These are phyloP conservation scores for Halcyon leucocephala DNA, from an alignment of 2,797 vertebrate species.

Conservation along the genomic window DNA sequence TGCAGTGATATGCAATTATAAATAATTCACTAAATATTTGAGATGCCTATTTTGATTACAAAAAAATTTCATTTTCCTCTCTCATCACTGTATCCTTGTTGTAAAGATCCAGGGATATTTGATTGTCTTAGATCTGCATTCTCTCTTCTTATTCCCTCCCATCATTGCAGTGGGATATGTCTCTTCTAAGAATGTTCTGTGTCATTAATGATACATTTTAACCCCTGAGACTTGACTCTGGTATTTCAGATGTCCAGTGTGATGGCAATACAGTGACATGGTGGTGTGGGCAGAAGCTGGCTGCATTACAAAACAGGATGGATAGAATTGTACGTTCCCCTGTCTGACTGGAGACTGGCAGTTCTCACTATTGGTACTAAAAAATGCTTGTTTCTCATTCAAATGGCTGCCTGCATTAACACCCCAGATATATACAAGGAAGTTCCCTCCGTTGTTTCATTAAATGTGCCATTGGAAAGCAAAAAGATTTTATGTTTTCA, in stretches of 20 bases:
- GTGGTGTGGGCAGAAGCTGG: neutral
- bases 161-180: neutral
- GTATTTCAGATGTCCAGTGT: neutral
- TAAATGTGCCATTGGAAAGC: neutral
- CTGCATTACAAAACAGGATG: neutral
- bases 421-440: neutral
- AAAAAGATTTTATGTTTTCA: neutral
- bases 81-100: neutral
- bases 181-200: neutral
- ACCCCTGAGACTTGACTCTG: neutral
- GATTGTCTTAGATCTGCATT: neutral
- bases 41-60: neutral
- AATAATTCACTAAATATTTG: neutral
- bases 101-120: neutral
- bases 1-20: neutral
- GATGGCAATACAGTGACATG: neutral
- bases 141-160: neutral
- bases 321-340: fast-evolving
- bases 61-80: neutral
- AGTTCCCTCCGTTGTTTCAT: neutral
- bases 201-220: neutral
- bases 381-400: neutral
- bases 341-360: neutral
- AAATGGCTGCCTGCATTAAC: neutral
- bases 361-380: neutral